Base-by-base conservation (phyloP, 2,797 vertebrate species). In the Kryptopterus vitreolus region DNA sequence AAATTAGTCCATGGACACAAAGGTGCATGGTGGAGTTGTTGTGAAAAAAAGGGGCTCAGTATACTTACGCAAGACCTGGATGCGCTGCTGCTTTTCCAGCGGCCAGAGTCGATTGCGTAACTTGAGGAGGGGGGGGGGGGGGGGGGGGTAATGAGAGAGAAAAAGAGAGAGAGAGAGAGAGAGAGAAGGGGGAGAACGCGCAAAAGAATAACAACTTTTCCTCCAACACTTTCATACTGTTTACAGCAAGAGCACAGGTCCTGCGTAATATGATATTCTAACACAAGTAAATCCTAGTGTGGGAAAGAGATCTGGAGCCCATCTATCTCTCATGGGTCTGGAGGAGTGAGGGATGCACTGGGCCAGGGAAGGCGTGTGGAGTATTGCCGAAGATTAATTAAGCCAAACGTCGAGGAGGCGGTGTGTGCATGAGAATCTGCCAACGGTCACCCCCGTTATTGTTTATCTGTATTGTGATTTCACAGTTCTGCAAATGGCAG, bases 61-160 rank as follows among this genome's bases (percentile, higher is more conserved):
- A 86, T 85, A 89, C 90, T 93, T 92, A 91, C 77, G 91, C 92
- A 92, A 92, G 89, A 90, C 85, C 89, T 90, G 90, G 90, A 90
- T 74, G 74, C 83, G 76, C 84, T 88, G 88, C 87, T 81, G 85
- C 88, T 83, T 88, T 83, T 90, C 80, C 88, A 38, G 86, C 58
- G 72, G 89, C 90, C 90, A 89, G 89, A 82, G 65, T 66, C 63
- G 48, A 82, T 92, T 93, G 89, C 89, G 78, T 91, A 92, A 92
- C 82, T 63, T 57, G 75, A 75, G 69, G 81, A 79, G 74, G 72
- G 63, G 77, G 76, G 69, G 81, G 80, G 74, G 72, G 63, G 77
- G 76, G 69, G 81, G 80, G 74, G 72, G 63, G 77, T 53, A 81
- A 75, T 61, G 76, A 71, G 63, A 58, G 73, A 20, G 72, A 70